phyloP scores from a whole-genome alignment of 2,888 invertebrate species.

The Exephanes ischioxanthus region DNA sequence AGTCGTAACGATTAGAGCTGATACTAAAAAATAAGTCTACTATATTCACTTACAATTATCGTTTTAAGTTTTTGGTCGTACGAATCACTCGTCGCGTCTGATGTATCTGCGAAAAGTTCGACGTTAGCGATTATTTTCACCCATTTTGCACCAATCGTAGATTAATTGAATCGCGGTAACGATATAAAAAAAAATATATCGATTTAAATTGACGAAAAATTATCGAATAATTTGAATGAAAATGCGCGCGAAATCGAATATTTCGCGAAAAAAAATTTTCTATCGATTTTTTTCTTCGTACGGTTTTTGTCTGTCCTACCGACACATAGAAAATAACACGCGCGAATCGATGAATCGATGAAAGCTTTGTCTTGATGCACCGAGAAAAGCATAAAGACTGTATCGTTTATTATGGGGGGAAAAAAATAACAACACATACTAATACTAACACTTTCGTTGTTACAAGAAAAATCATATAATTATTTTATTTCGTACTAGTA shows the following conservation, averaged over 20 bases:
- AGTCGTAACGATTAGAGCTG: slow-evolving; percentile 15
- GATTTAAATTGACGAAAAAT: neutral
- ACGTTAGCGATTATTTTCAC: slow-evolving; percentile 22
- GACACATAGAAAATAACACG: slow-evolving; percentile 2
- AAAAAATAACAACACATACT: slow-evolving; percentile 48
- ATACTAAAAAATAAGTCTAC: slow-evolving; percentile 18
- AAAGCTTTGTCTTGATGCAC: slow-evolving; percentile 50
- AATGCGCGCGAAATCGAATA: slow-evolving; percentile 6
- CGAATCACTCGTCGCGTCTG: slow-evolving; percentile 18
- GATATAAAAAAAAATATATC: neutral
- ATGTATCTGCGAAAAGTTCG: slow-evolving; percentile 10
- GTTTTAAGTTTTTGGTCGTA: slow-evolving; percentile 59
- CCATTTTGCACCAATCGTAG: slow-evolving; percentile 48
- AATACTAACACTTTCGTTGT: slow-evolving; percentile 45
- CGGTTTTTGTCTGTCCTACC: slow-evolving; percentile 10
- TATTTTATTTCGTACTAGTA: slow-evolving; percentile 55
- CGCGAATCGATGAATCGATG: slow-evolving; percentile 31
- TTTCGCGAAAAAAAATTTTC: slow-evolving; percentile 12
- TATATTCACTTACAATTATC: slow-evolving; percentile 35
- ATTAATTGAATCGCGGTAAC: slow-evolving; percentile 12
- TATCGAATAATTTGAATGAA: slow-evolving; percentile 18
- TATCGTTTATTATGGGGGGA: slow-evolving; percentile 58
- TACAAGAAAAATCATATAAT: slow-evolving; percentile 44
- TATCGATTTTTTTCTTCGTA: slow-evolving; percentile 43
- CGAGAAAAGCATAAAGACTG: slow-evolving; percentile 70